Conservation (phyloP, 64 coral and sea anemone species). For the Stylophora pistillata region DNA sequence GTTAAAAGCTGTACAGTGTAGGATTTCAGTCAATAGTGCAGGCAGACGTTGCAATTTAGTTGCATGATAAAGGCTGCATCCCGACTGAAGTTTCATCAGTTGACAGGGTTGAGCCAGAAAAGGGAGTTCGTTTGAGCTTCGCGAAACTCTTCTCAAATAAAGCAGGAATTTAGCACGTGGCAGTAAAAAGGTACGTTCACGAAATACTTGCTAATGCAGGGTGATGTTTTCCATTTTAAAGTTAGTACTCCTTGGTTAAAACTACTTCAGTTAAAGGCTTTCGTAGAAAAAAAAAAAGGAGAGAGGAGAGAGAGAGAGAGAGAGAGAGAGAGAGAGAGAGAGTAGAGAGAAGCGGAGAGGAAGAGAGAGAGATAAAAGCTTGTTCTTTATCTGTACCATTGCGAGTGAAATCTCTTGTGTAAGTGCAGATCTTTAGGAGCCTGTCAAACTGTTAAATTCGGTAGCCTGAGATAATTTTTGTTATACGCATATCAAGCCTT, state of each 20-base stretch:
- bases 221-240: neutral
- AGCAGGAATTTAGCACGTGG: neutral
- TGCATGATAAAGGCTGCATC: neutral
- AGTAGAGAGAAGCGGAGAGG: too few species aligned
- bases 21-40: neutral
- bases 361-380: too few species aligned
- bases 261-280: neutral
- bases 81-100: neutral
- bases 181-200: neutral
- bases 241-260: neutral
- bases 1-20: neutral
- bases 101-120: neutral
- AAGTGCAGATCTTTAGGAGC: too few species aligned
- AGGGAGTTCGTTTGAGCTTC: neutral
- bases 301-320: too few species aligned
- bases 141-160: neutral
- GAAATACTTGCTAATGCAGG: neutral
- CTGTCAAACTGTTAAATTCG: too few species aligned
- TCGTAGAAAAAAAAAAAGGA: neutral
- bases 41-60: neutral
- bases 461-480: too few species aligned
- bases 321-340: too few species aligned
- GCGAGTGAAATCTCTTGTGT: too few species aligned
- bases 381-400: too few species aligned
- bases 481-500: too few species aligned